A percentile compares a stretch with the other conserved stretches of the same genome.
Evolutionary conservation across 2,888 invertebrate genomes (phyloP).

Genomic region (Rhamnusium bicolor): DNA sequence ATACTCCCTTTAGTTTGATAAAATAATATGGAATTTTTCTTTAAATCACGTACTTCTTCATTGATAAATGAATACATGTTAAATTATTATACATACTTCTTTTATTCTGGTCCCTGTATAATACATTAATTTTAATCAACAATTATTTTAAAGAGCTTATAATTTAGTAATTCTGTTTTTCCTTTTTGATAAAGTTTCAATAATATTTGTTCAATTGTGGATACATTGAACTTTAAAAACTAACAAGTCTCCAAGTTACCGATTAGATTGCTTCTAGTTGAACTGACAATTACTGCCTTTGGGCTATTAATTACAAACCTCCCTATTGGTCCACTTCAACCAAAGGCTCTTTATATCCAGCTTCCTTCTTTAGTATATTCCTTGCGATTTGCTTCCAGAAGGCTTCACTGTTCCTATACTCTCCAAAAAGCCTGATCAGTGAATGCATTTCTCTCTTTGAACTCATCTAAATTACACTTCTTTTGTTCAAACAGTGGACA

Average conservation of each 20-base stretch:
- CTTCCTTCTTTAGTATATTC: constrained; percentile 36
- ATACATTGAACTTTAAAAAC: constrained; percentile 46
- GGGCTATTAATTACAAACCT: constrained; percentile 57
- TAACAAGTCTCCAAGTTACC: constrained; percentile 53
- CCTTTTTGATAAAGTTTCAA: background rate
- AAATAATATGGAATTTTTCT: no score
- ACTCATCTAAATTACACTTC: constrained; percentile 29
- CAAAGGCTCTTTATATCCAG: constrained; percentile 42
- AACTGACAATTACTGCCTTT: constrained; percentile 57
- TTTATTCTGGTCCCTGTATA: no score
- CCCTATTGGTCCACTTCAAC: constrained; percentile 54
- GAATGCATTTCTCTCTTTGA: constrained; percentile 47
- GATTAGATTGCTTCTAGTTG: constrained; percentile 57
- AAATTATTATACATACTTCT: no score
- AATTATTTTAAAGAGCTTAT: no score
- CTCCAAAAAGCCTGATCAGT: constrained; percentile 46
- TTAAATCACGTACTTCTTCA: no score
- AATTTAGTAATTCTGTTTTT: no score
- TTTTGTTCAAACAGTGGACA: background rate
- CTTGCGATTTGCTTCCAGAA: constrained; percentile 32
- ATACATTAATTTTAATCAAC: no score
- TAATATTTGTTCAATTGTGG: background rate
- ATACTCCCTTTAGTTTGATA: no score
- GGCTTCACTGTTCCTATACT: constrained; percentile 40
- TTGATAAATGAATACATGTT: no score